Evolutionary conservation across 2,888 invertebrate genomes (phyloP), one percentile per base, ranked within the genome.

Genomic region (Neuroscelio doddi): DNA sequence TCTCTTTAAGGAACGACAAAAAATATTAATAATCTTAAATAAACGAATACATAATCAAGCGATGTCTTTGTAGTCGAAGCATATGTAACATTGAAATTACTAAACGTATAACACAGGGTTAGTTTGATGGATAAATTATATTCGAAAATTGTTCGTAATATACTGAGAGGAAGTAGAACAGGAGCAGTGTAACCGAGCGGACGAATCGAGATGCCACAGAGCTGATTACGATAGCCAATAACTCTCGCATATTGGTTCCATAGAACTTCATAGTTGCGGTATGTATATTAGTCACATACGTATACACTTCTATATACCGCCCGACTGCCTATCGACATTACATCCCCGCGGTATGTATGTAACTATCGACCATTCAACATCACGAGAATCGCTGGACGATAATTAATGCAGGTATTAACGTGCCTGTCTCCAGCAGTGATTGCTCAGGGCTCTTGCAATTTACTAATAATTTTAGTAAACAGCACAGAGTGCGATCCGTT

Each of bases 141-240:
- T 36, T 14, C 39, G 27, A 44, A 53, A 64, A 49, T 52, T 42
- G 41, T 39, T 38, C 55, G 50, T 55, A 59, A 59, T 59, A 51
- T 42, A 59, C 21, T 46, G 44, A 42, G 21, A 29, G 59, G 36
- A 61, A 65, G 65, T 59, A 42, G 59, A 65, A 64, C 64, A 55
- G 50, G 59, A 55, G 56, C 59, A 44, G 42, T 56, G 47, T 61
- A 65, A 56, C 39, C 52, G 38, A 42, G 36, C 44, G 59, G 59
- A 65, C 49, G 61, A 65, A 56, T 65, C 47, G 61, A 51, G 52
- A 65, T 56, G 61, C 65, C 65, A 36, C 65, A 62, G 57, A 66
- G 53, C 61, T 66, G 65, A 66, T 66, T 66, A 66, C 65, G 56
- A 57, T 57, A 66, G 57, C 65, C 57, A 57, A 62, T 66, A 66